Base-by-base conservation (phyloP, 2,797 vertebrate species). In the Rhinella marina region DNA sequence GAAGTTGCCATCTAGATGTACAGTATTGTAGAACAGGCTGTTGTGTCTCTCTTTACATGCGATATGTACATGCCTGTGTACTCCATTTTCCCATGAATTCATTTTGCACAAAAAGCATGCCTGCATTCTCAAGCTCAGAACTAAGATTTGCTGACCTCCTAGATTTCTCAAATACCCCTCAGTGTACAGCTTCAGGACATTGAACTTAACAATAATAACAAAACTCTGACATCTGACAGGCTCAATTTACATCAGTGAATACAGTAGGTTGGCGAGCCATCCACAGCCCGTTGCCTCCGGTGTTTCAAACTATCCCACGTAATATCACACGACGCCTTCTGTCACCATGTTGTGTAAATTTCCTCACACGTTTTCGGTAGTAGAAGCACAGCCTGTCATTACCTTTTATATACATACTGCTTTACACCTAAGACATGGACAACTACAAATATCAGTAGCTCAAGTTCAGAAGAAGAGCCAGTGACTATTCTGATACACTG, bases 221-320 rank as follows among this genome's bases (percentile, higher is more conserved):
- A 54, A 78, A 56, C 75, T 50, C 16, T 48, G 81, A 83, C 81
- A 79, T 66, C 52, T 87, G 66, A 84, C 82, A 85, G 64, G 52
- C 82, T 23, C 25, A 52, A 87, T 81, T 84, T 87, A 61, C 32
- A 84, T 81, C 84, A 90, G 41, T 87, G 57, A 29, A 82, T 68
- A 66, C 1, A 73, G 68, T 52, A 81, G 57, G 73, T 25, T 48
- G 64, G 52, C 57, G 52, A 79, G 62, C 81, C 52, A 9, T 56
- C 61, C 48, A 27, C 62, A 76, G 57, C 13, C 50, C 32, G 29
- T n/a, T 76, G 84, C 84, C 84, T 50, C n/a, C 4, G 73, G 68
- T 32, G 73, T 50, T 85, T 85, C 54, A 62, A 29, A 32, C 81
- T 79, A 12, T 29, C n/a, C 64, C 59, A 48, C 61, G 64, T 64